These are phyloP conservation scores for Temnothorax rugatulus DNA, from an alignment of 2,888 invertebrate species.

Conservation along the genomic window DNA sequence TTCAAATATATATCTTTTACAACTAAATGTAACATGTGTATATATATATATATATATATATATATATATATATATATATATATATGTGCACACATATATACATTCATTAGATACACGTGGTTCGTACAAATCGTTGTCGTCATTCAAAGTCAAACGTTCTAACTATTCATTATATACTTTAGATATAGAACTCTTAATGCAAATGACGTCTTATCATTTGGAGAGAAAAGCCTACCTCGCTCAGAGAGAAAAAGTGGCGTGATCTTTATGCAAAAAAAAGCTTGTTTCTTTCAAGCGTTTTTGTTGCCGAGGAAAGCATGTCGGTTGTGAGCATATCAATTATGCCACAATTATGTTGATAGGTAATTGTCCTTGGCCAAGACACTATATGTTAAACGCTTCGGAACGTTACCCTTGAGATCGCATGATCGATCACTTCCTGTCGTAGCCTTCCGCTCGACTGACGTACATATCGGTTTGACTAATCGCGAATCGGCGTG, in stretches of 20 bases:
- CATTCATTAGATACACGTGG: not conserved
- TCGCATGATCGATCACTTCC: conserved; percentile 52
- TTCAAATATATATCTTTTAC: not conserved
- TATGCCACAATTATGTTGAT: conserved; percentile 51
- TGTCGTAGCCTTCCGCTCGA: conserved; percentile 25
- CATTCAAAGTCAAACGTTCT: not conserved
- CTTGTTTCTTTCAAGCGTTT: conserved; percentile 3
- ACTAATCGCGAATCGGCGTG: not conserved
- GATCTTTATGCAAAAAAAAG: conserved; percentile 1
- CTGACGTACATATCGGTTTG: conserved; percentile 19
- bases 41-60: not conserved
- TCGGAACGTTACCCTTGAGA: conserved; percentile 69
- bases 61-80: not conserved
- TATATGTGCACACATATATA: not conserved
- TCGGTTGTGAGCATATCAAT: conserved; percentile 25
- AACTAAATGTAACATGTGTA: not conserved
- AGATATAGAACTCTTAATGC: not conserved
- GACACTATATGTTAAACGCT: conserved; percentile 66
- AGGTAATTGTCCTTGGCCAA: conserved; percentile 73
- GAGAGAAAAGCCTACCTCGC: not conserved
- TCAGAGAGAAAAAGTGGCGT: conserved; percentile 1
- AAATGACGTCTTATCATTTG: not conserved
- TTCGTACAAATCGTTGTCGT: not conserved
- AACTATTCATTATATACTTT: not conserved
- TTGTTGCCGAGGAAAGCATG: conserved; percentile 23